Percentiles rank a stretch among this genome's conserved stretches.
These are phyloP conservation scores for Volucella inanis DNA, from an alignment of 2,888 invertebrate genomes.

Conservation along the genomic window DNA sequence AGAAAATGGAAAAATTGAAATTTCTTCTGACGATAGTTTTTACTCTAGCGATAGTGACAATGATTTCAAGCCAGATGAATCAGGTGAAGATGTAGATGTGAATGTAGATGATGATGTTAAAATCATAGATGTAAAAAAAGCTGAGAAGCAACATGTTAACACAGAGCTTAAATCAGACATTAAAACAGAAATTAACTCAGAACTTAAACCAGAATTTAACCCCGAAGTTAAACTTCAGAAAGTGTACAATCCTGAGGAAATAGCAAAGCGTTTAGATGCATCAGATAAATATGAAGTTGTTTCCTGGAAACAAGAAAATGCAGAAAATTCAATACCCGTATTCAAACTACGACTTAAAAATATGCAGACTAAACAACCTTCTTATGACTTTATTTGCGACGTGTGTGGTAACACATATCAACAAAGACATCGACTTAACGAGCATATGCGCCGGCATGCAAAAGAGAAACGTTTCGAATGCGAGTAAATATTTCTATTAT, in stretches of 20 bases:
- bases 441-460: conserved; percentile 80
- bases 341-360: conserved; percentile 53
- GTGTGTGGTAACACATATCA: conserved; percentile 80
- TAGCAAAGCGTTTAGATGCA: conserved; percentile 51
- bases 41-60: conserved; percentile 66
- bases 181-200: background rate
- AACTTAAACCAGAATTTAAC: background rate
- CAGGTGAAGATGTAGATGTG: no score
- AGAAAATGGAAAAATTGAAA: conserved; percentile 15
- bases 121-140: background rate
- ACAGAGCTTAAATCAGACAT: no score
- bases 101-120: conserved; percentile 30
- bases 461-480: conserved; percentile 78
- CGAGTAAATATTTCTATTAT: conserved; percentile 76
- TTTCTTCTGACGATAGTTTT: conserved; percentile 36
- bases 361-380: background rate
- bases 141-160: no score
- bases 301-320: conserved; percentile 53
- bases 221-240: background rate
- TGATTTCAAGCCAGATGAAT: no score
- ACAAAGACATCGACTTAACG: conserved; percentile 80
- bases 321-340: conserved; percentile 54
- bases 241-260: conserved; percentile 46
- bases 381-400: conserved; percentile 79
- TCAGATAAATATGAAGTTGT: conserved; percentile 62